A percentile compares a stretch with the other conserved stretches of the same genome.
Evolutionary conservation across 2,797 vertebrate species (phyloP).

Genomic region (Echiichthys vipera): DNA sequence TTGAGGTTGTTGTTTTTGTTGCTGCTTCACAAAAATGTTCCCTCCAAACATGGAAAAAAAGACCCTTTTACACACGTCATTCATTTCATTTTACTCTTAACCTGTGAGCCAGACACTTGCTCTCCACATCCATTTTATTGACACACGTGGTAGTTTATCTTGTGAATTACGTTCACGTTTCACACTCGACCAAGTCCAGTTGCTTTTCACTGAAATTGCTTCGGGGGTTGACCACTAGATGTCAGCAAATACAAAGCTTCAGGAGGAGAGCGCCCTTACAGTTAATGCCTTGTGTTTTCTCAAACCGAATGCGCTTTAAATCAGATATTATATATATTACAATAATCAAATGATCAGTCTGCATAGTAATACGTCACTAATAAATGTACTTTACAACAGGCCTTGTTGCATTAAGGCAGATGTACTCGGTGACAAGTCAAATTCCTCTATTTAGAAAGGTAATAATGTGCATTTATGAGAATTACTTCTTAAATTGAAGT

Average conservation of each 20-base stretch:
- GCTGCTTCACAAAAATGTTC: neutral
- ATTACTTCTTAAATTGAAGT: neutral
- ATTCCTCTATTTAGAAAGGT: neutral
- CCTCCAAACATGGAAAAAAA: neutral
- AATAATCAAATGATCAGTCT: neutral
- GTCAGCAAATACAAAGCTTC: slow-evolving; percentile 74
- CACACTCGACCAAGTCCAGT: no score
- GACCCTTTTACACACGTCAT: neutral
- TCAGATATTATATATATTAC: neutral
- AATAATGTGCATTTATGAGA: neutral
- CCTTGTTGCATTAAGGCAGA: neutral
- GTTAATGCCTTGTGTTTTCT: neutral
- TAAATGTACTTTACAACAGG: neutral
- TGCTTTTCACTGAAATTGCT: no score
- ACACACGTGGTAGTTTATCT: neutral
- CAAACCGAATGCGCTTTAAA: slow-evolving; percentile 1
- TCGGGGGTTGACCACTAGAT: slow-evolving; percentile 78
- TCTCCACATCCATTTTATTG: neutral
- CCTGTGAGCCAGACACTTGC: neutral
- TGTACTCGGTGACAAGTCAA: neutral
- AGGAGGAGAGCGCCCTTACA: neutral
- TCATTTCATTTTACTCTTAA: no score
- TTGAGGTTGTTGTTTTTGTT: neutral
- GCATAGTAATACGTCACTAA: neutral
- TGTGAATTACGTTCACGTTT: neutral